Percentiles rank a stretch among this genome's conserved stretches.
Conservation (phyloP, 2,888 invertebrate species). For the Oxystoma pomonae region DNA sequence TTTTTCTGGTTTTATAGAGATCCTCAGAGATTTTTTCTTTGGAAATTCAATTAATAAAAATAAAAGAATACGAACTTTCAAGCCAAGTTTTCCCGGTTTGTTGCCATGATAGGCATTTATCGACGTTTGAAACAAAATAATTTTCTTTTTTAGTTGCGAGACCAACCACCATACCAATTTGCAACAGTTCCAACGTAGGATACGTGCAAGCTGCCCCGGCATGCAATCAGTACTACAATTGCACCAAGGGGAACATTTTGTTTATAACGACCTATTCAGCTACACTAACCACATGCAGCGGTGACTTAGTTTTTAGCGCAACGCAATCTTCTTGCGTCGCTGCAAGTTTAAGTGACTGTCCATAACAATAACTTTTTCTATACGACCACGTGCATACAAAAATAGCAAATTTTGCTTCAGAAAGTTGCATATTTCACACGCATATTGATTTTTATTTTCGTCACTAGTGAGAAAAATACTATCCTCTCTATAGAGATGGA, state of each 20-base stretch:
- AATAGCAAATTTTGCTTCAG: no score
- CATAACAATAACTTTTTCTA: neutral
- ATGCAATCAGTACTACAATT: neutral
- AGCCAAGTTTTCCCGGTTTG: no score
- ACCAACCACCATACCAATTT: neutral
- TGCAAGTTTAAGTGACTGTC: neutral
- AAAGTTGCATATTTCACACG: no score
- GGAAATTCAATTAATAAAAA: neutral
- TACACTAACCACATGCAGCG: neutral
- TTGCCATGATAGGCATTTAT: no score
- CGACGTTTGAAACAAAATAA: no score
- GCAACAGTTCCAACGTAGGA: neutral
- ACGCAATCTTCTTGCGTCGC: neutral
- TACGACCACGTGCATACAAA: no score
- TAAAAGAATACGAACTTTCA: neutral
- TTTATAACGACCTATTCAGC: neutral
- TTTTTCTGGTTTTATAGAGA: no score
- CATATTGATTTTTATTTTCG: no score
- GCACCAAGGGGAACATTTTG: neutral
- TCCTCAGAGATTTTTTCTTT: neutral
- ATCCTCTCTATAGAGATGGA: no score
- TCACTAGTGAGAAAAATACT: no score
- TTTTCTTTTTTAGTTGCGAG: neutral
- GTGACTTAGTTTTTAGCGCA: neutral
- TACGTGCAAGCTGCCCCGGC: neutral